phyloP scores from a whole-genome alignment of 2,113 vertebrate species.

The Natator depressus region DNA sequence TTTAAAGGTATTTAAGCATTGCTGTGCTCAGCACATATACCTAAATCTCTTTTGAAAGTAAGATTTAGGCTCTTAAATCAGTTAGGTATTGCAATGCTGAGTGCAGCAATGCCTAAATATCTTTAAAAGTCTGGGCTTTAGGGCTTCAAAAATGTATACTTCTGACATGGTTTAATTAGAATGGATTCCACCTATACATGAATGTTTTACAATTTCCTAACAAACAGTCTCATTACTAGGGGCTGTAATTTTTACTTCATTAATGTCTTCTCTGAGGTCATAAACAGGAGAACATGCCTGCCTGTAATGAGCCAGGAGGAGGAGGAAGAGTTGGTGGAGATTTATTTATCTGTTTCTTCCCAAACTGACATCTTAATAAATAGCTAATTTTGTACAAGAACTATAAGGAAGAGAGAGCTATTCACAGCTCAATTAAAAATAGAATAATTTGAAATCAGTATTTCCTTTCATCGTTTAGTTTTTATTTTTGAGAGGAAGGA shows the following conservation, averaged over 20 bases:
- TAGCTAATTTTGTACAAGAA: background rate
- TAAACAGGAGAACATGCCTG: constrained; percentile 53
- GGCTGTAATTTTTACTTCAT: constrained; percentile 41
- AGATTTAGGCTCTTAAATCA: too few species aligned
- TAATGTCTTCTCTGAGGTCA: constrained; percentile 61
- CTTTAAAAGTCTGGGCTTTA: too few species aligned
- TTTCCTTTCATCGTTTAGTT: background rate
- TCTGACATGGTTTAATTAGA: constrained; percentile 69
- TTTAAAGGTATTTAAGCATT: too few species aligned
- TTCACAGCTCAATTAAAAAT: background rate
- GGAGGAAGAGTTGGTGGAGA: background rate
- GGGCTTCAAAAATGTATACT: constrained; percentile 62
- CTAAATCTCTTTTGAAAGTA: too few species aligned
- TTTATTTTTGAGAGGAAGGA: too few species aligned
- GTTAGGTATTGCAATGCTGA: too few species aligned
- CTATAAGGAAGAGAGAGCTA: background rate
- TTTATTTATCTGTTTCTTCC: constrained; percentile 29
- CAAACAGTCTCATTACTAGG: constrained; percentile 32
- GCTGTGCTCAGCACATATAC: too few species aligned
- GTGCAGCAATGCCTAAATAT: too few species aligned
- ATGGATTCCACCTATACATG: constrained; percentile 15
- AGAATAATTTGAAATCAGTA: background rate
- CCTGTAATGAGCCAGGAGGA: constrained; percentile 53
- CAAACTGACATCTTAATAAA: background rate
- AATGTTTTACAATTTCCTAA: constrained; percentile 59